These are phyloP conservation scores for Eilema caniola DNA, from an alignment of 2,888 invertebrate species.

Conservation along the genomic window DNA sequence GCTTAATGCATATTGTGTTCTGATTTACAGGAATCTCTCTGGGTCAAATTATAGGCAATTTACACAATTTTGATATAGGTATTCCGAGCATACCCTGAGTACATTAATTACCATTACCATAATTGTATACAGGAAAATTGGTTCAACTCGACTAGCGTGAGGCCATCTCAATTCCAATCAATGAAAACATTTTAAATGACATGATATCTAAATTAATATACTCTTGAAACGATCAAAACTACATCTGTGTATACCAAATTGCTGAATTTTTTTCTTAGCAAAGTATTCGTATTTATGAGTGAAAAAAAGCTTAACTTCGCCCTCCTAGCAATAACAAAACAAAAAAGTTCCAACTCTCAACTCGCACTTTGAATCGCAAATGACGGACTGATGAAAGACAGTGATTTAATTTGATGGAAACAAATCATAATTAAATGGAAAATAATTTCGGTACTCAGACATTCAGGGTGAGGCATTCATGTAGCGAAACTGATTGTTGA, in stretches of 20 bases:
- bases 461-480: conserved; percentile 26
- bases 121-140: too few species aligned
- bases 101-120: too few species aligned
- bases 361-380: conserved; percentile 76
- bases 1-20: too few species aligned
- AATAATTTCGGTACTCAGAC: conserved; percentile 62
- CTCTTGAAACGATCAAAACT: not conserved
- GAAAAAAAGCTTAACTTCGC: conserved; percentile 44
- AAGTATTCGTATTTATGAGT: conserved; percentile 16
- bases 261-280: not conserved
- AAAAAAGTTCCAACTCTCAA: conserved; percentile 60
- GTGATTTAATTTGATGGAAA: conserved; percentile 73
- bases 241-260: too few species aligned
- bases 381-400: conserved; percentile 61
- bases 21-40: too few species aligned
- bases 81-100: too few species aligned
- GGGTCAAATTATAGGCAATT: too few species aligned
- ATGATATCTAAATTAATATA: not conserved
- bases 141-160: not conserved
- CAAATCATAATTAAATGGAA: conserved; percentile 74
- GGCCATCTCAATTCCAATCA: too few species aligned
- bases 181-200: too few species aligned
- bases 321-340: conserved; percentile 40
- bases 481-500: not conserved
- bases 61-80: too few species aligned